Conservation (phyloP, 2,888 invertebrate genomes). For the Xestia rhomboidea region DNA sequence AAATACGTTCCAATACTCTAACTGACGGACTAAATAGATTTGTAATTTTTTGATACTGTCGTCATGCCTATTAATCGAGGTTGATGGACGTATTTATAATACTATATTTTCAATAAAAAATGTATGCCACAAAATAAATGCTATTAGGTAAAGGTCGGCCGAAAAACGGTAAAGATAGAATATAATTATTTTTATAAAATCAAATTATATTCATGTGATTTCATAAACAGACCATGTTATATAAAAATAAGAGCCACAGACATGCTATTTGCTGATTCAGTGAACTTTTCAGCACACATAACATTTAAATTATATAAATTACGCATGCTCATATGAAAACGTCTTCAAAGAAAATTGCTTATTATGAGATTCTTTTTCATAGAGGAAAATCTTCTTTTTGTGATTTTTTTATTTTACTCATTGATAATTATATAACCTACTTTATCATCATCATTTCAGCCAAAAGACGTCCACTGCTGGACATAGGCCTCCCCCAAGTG, state of each 20-base stretch:
- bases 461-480: too few species aligned
- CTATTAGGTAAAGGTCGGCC: neutral
- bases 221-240: neutral
- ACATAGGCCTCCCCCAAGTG: too few species aligned
- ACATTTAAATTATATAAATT: conserved; percentile 48
- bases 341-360: conserved; percentile 43
- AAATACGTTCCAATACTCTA: too few species aligned
- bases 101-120: neutral
- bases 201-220: neutral
- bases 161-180: neutral
- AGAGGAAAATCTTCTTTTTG: conserved; percentile 7
- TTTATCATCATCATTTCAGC: too few species aligned
- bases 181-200: neutral
- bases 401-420: neutral
- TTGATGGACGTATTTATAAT: neutral
- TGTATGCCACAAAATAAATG: neutral
- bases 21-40: too few species aligned
- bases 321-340: conserved; percentile 26
- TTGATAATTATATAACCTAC: too few species aligned
- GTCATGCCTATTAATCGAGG: neutral
- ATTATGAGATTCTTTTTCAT: neutral
- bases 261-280: conserved; percentile 51
- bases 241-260: conserved; percentile 10
- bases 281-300: conserved; percentile 28
- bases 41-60: too few species aligned